Percentiles rank a stretch among this genome's conserved stretches.
phyloP scores from a whole-genome alignment of 2,113 vertebrate genomes.

The Pelvicachromis taeniatus region DNA sequence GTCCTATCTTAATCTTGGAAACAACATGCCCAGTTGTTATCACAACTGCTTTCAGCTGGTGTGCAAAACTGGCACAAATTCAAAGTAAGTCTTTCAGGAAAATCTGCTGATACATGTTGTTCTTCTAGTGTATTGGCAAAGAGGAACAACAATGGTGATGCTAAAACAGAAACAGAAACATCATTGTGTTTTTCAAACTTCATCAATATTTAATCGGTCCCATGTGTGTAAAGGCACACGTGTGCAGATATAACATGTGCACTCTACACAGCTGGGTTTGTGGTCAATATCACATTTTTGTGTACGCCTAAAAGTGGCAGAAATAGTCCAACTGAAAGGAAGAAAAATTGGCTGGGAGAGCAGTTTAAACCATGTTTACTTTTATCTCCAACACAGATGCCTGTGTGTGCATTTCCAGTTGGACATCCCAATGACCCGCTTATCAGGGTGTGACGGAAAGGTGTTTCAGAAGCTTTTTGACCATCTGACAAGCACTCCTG shows the following conservation, averaged over 20 bases:
- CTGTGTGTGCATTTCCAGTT: not conserved
- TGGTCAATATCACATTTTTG: not conserved
- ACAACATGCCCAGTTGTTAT: not conserved
- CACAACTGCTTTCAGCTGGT: not conserved
- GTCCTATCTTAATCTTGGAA: conserved; percentile 36
- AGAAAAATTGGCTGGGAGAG: not conserved
- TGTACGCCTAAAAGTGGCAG: not conserved
- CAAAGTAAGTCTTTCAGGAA: not conserved
- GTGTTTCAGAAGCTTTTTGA: not conserved
- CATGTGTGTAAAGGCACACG: not conserved
- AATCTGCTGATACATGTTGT: not conserved
- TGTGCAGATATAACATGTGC: not conserved
- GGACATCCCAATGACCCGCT: not conserved
- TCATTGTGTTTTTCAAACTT: not conserved
- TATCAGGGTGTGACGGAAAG: not conserved
- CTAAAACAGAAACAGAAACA: not conserved
- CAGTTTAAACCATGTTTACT: not conserved
- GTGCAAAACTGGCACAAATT: not conserved
- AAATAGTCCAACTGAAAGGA: not conserved
- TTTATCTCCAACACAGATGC: not conserved
- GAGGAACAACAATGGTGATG: not conserved
- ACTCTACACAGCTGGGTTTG: not conserved
- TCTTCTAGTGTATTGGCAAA: not conserved
- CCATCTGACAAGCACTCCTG: not conserved
- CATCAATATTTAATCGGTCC: not conserved